phyloP scores from a whole-genome alignment of 2,113 vertebrate species.

The Tamias sibiricus region DNA sequence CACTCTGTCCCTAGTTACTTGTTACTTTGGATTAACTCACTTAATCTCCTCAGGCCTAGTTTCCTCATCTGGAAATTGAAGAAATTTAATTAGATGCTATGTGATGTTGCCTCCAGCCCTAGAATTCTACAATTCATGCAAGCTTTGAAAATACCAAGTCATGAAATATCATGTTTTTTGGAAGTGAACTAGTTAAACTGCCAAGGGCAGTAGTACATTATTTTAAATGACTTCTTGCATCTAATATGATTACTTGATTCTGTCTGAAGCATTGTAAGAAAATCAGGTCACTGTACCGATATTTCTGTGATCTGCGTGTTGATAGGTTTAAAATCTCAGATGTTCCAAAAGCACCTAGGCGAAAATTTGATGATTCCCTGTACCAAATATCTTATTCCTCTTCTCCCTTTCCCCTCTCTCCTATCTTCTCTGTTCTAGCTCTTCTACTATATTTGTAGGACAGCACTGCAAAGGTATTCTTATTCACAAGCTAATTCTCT shows the following conservation, averaged over 20 bases:
- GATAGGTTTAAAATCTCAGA: neutral
- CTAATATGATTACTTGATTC: neutral
- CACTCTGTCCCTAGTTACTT: neutral
- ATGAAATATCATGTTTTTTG: neutral
- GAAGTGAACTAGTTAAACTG: slow-evolving; percentile 4
- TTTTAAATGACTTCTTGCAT: neutral
- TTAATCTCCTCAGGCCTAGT: slow-evolving; percentile 46
- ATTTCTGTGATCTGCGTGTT: neutral
- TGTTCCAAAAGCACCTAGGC: neutral
- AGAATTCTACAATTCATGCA: slow-evolving; percentile 11
- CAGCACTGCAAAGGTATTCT: neutral
- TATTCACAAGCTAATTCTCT: slow-evolving; percentile 23
- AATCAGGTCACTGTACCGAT: neutral
- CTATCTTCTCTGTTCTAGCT: neutral
- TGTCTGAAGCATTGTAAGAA: neutral
- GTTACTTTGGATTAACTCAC: slow-evolving; percentile 29
- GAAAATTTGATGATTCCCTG: neutral
- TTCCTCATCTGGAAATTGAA: slow-evolving; percentile 60
- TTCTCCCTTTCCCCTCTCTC: neutral
- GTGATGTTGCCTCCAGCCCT: neutral
- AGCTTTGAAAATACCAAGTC: slow-evolving; percentile 46
- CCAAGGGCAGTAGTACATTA: neutral
- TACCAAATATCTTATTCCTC: neutral
- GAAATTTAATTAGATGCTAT: slow-evolving; percentile 52
- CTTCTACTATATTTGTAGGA: neutral